Percentiles rank a stretch among this genome's conserved stretches.
phyloP scores from a whole-genome alignment of 2,888 invertebrate species.

The Synergus umbraculus region DNA sequence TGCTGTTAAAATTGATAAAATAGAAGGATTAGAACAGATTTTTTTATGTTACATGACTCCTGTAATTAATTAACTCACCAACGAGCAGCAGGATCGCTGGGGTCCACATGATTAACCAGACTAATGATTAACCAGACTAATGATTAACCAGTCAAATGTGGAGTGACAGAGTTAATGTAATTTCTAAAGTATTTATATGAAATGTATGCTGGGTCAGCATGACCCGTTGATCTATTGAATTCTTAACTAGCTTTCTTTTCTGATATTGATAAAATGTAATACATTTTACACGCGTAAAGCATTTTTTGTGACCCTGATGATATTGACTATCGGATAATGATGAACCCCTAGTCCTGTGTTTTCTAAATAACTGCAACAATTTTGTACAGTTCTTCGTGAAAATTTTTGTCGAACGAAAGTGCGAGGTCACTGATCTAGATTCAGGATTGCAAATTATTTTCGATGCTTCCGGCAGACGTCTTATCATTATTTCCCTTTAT shows the following conservation, averaged over 20 bases:
- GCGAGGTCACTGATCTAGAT: background rate
- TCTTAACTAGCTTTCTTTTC: conserved; percentile 31
- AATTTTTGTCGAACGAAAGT: background rate
- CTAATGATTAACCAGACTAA: conserved; percentile 15
- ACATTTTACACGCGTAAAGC: background rate
- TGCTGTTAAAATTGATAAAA: conserved; percentile 51
- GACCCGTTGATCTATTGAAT: conserved; percentile 41
- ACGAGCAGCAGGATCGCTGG: conserved; percentile 61
- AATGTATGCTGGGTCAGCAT: conserved; percentile 53
- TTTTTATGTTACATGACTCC: background rate
- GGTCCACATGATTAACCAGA: conserved; percentile 59
- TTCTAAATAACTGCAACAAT: background rate
- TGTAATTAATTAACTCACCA: conserved; percentile 59
- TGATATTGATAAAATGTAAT: conserved; percentile 7
- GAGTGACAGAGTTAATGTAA: conserved; percentile 46
- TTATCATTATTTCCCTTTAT: background rate
- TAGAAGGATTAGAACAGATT: background rate
- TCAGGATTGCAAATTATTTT: background rate
- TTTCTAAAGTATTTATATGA: conserved; percentile 53
- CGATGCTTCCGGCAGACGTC: background rate
- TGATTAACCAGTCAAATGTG: conserved; percentile 33
- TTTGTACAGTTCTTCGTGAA: background rate
- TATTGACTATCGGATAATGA: background rate
- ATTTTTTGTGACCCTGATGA: background rate
- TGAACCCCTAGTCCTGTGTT: background rate